These are phyloP conservation scores for human (Homo sapiens) DNA, from an alignment of 2,113 vertebrate species.

Conservation along the genomic window GRCh38 chr2:185664501-185665000, in stretches of 20 bases:
- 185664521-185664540: background rate
- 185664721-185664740: background rate
- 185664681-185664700: background rate
- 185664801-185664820: background rate
- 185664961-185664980: background rate
- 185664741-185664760: background rate
- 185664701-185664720: background rate
- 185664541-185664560: background rate
- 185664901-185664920: background rate
- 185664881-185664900: background rate
- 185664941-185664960: background rate
- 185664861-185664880: background rate
- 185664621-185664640: background rate
- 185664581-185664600: background rate
- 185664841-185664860: background rate
- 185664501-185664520: background rate
- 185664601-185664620: background rate
- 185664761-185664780: background rate
- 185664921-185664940: background rate
- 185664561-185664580: background rate
- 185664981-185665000: background rate
- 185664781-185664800: background rate
- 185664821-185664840: background rate
- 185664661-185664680: background rate
- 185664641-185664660: background rate